Percentiles rank a stretch among this genome's conserved stretches.
These are phyloP conservation scores for Ceratotherium simum DNA, from an alignment of 2,113 vertebrate genomes.

Conservation along the genomic window DNA sequence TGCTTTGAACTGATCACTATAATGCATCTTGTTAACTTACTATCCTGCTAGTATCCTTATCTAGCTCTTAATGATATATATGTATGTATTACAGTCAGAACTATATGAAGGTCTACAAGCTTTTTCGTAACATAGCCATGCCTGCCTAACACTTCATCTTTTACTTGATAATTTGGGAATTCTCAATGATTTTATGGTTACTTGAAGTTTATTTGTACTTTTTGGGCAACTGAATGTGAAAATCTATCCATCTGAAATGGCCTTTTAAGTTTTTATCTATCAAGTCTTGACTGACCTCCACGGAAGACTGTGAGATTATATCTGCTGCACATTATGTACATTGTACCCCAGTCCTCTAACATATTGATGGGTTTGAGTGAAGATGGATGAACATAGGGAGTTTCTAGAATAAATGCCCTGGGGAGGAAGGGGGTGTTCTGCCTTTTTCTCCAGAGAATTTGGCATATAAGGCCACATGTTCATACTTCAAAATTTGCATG, in stretches of 20 bases:
- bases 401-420: not conserved
- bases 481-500: not conserved
- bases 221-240: not conserved
- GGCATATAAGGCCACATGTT: not conserved
- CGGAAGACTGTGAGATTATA: not conserved
- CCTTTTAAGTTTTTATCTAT: not conserved
- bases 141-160: not conserved
- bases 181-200: not conserved
- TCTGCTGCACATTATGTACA: not conserved
- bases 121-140: not conserved
- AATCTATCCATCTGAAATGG: not conserved
- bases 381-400: not conserved
- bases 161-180: not conserved
- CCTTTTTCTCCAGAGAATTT: not conserved
- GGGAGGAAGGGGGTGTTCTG: not conserved
- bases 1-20: not conserved
- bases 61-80: not conserved
- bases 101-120: not conserved
- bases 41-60: not conserved
- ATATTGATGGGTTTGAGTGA: not conserved
- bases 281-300: not conserved
- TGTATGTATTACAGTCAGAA: not conserved
- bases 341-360: not conserved
- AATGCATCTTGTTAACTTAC: not conserved
- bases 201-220: not conserved